These are phyloP conservation scores for Sinosuthora webbiana DNA, from an alignment of 2,113 vertebrate genomes.

Conservation along the genomic window DNA sequence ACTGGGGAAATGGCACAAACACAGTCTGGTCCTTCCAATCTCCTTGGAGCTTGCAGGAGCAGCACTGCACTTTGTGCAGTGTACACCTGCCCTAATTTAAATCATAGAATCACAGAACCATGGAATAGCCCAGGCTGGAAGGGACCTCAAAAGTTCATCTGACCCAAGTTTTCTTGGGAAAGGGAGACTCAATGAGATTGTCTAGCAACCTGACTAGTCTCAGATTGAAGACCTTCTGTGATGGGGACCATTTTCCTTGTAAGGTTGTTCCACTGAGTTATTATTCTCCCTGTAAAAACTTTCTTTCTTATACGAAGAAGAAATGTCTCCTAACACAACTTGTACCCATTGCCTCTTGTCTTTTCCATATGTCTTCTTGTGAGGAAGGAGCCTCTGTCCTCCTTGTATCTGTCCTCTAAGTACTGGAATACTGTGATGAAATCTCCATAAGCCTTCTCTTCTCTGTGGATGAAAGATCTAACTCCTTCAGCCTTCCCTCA, in stretches of 20 bases:
- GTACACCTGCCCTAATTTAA: neutral
- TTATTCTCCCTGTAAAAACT: neutral
- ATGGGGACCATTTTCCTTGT: neutral
- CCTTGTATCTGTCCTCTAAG: neutral
- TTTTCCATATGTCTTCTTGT: neutral
- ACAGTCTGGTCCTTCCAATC: neutral
- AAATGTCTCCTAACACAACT: neutral
- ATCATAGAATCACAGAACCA: neutral
- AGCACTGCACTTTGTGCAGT: neutral
- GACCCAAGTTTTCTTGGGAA: neutral
- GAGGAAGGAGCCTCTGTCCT: neutral
- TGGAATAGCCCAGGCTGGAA: neutral
- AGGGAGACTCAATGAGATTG: neutral
- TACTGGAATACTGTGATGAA: neutral
- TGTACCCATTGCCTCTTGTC: neutral
- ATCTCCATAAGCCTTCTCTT: neutral
- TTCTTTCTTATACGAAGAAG: neutral
- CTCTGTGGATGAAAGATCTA: neutral
- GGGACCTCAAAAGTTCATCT: neutral
- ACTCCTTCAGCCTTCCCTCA: neutral
- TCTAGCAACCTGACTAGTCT: neutral
- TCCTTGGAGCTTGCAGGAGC: neutral
- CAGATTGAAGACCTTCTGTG: neutral
- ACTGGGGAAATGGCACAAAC: neutral
- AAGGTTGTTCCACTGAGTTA: neutral